Evolutionary conservation across 1,140 invertebrate species (phyloP), one percentile per base, ranked within the genome.

Genomic region (Listronotus oregonensis): DNA sequence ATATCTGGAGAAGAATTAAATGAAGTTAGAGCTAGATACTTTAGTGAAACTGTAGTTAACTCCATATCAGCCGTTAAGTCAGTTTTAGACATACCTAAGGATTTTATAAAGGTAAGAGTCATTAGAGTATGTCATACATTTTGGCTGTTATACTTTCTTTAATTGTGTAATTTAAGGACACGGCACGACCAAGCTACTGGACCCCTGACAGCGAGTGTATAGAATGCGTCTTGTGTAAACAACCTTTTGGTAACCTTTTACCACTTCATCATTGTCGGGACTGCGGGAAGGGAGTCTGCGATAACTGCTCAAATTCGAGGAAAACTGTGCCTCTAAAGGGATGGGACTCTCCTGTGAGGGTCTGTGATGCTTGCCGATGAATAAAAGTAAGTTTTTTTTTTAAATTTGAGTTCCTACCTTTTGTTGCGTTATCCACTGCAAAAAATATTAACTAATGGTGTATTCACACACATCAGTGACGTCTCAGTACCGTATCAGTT

Each of bases 141-240:
- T n/a, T n/a, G n/a, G n/a, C n/a, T n/a, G n/a, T n/a, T n/a, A n/a
- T n/a, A n/a, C n/a, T n/a, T 37, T 37, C 8, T 8, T 37, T 10
- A 37, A 37, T 8, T 18, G 1, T 46, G n/a, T 56, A n/a, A 37
- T 60, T 61, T 17, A 44, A 66, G 77, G 90, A 92, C 68, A 85
- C 85, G 1, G 90, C 87, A n/a, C 80, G 90, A 43, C 91, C 92
- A 4, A 80, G 84, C 1, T 94, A 94, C 75, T 94, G 92, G 92
- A 84, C 89, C 32, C 89, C 91, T 0, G 91, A 94, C 78, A 83
- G 84, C 1, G 83, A 90, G 70, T 84, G 90, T 12, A 82, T 78
- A 5, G 77, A 80, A 32, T 94, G 92, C 75, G 81, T 77, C 58
- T 83, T 90, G 1, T 94, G 92, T 76, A 74, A 85, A 1, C 71